Base-by-base conservation (phyloP, 2,888 invertebrate genomes). In the Serrognathus titanus region DNA sequence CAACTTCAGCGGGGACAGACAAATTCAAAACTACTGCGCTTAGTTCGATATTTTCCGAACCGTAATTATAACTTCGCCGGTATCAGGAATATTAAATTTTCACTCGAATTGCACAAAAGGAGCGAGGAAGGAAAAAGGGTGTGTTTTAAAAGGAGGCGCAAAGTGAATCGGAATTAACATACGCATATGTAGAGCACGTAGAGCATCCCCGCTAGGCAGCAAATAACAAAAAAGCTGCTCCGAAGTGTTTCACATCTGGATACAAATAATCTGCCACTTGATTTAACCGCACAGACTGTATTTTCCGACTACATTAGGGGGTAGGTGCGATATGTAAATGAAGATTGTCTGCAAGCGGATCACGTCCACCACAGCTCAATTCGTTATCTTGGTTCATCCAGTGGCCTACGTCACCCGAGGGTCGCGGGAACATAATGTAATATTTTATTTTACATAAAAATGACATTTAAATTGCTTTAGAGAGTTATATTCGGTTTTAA, bases 301-400 rank as follows among this genome's bases (percentile, higher is more conserved):
- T 39, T 39, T 39, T 39, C 39, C n/a, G 43, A 43, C 43, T 43
- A 43, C 43, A 43, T 43, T 43, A 43, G 13, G 20, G 43, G 43
- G 43, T 43, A 43, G 43, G 43, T 43, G 43, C 43, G 54, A 58
- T 58, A 58, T 58, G 58, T 50, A 58, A 58, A 54, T 53, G 41
- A 12, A 13, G 53, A 38, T 41, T 49, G 51, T 58, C 56, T 54
- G 60, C 58, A 60, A 53, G 37, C 67, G 46, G 56, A 61, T 59
- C 68, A 68, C 68, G 68, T 66, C 60, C 63, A 61, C 62, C 66
- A 65, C 63, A 62, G 65, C 66, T 66, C 66, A 65, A 65, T 68
- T 68, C 68, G 68, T 68, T 68, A 68, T 68, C 68, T 67, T 61
- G 56, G 37, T 55, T 59, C 58, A 62, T 58, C 60, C 63, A 62